Base-by-base conservation (phyloP, 2,888 invertebrate species). In the Synergus itoensis region DNA sequence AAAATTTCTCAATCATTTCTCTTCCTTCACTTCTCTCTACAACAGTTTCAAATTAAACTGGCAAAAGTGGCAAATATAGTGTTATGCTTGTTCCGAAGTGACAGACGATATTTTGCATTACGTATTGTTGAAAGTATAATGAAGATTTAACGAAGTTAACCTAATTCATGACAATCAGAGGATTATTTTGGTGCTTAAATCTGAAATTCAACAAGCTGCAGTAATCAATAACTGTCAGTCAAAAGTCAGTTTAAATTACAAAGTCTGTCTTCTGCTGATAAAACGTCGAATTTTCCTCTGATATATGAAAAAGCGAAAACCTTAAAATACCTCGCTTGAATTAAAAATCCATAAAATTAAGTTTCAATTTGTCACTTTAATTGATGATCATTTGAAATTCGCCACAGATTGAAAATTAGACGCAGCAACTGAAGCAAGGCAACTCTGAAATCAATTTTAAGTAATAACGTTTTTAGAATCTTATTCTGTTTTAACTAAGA, bases 71-170 rank as follows among this genome's bases (percentile, higher is more conserved):
- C 18, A 18, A 57, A 57, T 57, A 48, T 16, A 14, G 18, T 57
- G 18, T 3, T 57, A n/a, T 57, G 2, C n/a, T 18, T 21, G 7
- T 18, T 9, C 1, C 1, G 9, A 60, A 60, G 3, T 60, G 60
- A 18, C 21, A 21, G 3, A 11, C 41, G 16, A 48, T 77, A 77
- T 48, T 77, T 48, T 9, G 57, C 75, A 28, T 36, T 36, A 18
- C 36, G 53, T 84, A 85, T 86, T 82, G 83, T 77, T 41, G 77
- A 77, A 53, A 57, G 45, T 5, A 36, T 65, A 64, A 82, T 81
- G 73, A 80, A 77, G 40, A 76, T 79, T 84, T 78, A 79, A 86
- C 62, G 75, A 60, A 65, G 43, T 43, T 77, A 60, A 82, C 79
- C 80, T 28, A 76, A 83, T 85, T 82, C 76, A 57, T 65, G 64